Conservation (phyloP, 2,888 invertebrate genomes). For the Drosophila robusta region DNA sequence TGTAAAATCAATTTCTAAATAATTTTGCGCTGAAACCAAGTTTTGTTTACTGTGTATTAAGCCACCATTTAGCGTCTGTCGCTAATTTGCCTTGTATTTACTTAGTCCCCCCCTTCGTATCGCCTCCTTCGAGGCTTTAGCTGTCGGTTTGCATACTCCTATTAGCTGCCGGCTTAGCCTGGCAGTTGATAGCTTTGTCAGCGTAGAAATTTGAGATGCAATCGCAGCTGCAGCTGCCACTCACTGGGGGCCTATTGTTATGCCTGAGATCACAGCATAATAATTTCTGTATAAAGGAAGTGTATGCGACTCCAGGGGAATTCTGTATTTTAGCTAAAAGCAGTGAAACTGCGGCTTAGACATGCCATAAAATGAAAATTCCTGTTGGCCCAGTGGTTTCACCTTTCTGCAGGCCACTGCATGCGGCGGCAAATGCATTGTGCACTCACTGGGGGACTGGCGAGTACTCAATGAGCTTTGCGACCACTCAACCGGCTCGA, state of each 20-base stretch:
- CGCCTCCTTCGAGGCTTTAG: constrained; percentile 13
- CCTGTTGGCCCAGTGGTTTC: constrained; percentile 10
- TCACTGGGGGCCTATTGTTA: constrained; percentile 5
- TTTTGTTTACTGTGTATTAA: not conserved
- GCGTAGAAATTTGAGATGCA: not conserved
- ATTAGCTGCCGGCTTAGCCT: not conserved
- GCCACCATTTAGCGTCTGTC: constrained; percentile 15
- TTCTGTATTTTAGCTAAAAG: constrained; percentile 25
- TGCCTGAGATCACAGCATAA: constrained; percentile 2
- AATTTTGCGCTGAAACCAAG: no score
- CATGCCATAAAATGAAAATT: constrained; percentile 15
- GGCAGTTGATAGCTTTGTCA: constrained; percentile 34
- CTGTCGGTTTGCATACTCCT: not conserved
- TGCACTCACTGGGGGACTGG: constrained; percentile 12
- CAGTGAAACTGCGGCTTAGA: constrained; percentile 16
- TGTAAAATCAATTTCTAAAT: no score
- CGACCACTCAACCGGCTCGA: constrained; percentile 37
- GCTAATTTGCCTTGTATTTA: constrained; percentile 61
- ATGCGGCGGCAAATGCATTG: constrained; percentile 6
- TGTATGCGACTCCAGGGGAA: not conserved
- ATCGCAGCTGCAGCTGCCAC: constrained; percentile 11
- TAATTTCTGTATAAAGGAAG: not conserved
- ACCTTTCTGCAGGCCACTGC: not conserved
- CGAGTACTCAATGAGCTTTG: constrained; percentile 20
- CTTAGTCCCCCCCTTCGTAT: constrained; percentile 24